phyloP scores from a whole-genome alignment of 2,797 vertebrate species.

The Cyprinella venusta region DNA sequence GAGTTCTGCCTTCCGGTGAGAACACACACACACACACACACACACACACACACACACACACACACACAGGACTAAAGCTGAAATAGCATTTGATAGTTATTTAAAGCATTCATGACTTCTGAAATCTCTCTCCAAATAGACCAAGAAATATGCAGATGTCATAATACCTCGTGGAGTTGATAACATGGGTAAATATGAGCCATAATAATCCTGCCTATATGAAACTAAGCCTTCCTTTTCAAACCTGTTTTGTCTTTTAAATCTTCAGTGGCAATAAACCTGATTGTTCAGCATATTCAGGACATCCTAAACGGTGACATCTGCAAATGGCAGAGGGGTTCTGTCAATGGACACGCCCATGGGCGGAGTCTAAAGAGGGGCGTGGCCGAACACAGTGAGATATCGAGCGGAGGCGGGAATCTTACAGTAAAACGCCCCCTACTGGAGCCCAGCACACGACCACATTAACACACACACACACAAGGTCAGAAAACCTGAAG shows the following conservation, averaged over 20 bases:
- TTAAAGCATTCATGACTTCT: neutral
- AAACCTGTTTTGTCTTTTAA: conserved; percentile 1
- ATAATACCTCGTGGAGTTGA: conserved; percentile 97
- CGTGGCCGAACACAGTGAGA: conserved; percentile 79
- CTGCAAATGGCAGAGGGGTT: conserved; percentile 91
- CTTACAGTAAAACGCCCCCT: conserved; percentile 83
- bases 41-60: neutral
- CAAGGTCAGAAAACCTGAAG: neutral
- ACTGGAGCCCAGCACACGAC: conserved; percentile 92
- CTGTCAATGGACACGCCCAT: conserved; percentile 75
- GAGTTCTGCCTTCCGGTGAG: conserved; percentile 97
- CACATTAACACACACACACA: conserved; percentile 78
- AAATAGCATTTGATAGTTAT: neutral
- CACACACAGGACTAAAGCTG: neutral
- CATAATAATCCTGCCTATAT: neutral
- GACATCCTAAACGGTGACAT: conserved; percentile 94
- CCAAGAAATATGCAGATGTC: conserved; percentile 97
- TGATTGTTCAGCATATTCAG: conserved; percentile 98
- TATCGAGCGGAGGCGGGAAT: conserved; percentile 53
- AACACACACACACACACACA: conserved; percentile 22
- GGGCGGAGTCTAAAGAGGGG: conserved; percentile 83
- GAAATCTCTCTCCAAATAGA: conserved; percentile 73
- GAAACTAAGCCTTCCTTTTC: neutral
- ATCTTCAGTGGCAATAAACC: conserved; percentile 91
- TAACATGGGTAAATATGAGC: conserved; percentile 89